Evolutionary conservation across 2,113 vertebrate genomes (phyloP).

Genomic region (Uria lomvia): DNA sequence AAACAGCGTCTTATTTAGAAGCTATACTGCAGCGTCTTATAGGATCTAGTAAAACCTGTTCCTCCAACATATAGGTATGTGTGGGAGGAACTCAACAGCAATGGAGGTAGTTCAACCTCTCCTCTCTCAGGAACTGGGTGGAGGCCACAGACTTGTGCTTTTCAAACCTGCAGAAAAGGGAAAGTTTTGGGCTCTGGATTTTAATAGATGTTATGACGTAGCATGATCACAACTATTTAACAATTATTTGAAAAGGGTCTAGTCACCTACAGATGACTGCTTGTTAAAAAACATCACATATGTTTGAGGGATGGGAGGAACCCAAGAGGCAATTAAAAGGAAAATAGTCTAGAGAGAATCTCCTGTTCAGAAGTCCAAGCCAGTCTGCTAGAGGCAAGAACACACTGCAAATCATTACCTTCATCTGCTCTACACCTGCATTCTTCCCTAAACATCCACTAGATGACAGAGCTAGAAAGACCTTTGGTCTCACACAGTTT

Average conservation of each 20-base stretch:
- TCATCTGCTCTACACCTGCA: background rate
- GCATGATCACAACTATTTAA: background rate
- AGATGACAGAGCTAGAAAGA: background rate
- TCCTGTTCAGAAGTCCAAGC: background rate
- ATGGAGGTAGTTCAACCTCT: background rate
- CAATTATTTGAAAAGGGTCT: background rate
- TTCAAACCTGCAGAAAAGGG: background rate
- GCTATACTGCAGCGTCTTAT: background rate
- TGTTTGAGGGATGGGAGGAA: background rate
- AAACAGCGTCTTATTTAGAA: background rate
- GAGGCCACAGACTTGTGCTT: background rate
- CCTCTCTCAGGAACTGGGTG: background rate
- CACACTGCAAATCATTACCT: background rate
- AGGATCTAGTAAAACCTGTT: constrained; percentile 23
- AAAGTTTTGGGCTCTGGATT: background rate
- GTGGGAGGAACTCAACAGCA: background rate
- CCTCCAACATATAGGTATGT: background rate
- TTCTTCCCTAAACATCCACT: background rate
- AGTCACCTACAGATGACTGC: background rate
- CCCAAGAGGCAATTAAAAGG: background rate
- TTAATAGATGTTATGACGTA: background rate
- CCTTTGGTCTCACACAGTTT: background rate
- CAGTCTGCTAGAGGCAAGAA: background rate
- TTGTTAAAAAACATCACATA: background rate
- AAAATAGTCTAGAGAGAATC: background rate